Evolutionary conservation across 2,797 vertebrate species (phyloP), one percentile per base, ranked within the genome.

Genomic region (Acropternis orthonyx): DNA sequence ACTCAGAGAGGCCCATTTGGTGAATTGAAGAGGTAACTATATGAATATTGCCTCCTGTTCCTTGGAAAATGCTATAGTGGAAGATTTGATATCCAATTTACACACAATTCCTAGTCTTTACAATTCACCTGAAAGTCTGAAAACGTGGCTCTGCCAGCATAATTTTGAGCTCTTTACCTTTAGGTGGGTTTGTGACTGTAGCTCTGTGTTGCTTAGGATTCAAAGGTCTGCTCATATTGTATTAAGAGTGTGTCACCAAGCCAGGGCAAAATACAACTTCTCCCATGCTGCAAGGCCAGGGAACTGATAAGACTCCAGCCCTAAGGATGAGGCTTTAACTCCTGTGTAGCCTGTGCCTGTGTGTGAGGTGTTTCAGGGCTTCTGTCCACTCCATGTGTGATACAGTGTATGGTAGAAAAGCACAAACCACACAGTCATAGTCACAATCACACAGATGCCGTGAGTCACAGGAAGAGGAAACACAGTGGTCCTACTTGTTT

Each of bases 401-500:
- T 11, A 12, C 36, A 75, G 27, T 0, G 13, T 28, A 9, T 8
- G 34, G 18, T 22, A 34, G 19, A 2, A 58, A 10, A 80, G 24
- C 61, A 59, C 15, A 36, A 32, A 20, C 17, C 1, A 3, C 51
- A 16, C 1, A 9, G 39, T 59, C 1, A 0, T 19, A 88, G 2
- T 32, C 41, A 62, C 3, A 49, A 27, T 49, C 68, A 87, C 59
- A 55, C 30, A 69, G 27, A 89, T 1, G 4, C 66, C n/a, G n/a
- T 0, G 4, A 84, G 32, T 14, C 55, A 78, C 1, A 4, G 18
- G 6, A 79, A 73, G 28, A 41, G 9, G 22, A 88, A 82, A 68
- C 68, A 82, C 7, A 6, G 0, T 52, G 51, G 17, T 89, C 96
- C 96, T 97, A 99, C 99, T 98, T 99, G 99, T 97, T 99, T 99